Conservation (phyloP, 2,888 invertebrate species). For the Eutolmus rufibarbis region DNA sequence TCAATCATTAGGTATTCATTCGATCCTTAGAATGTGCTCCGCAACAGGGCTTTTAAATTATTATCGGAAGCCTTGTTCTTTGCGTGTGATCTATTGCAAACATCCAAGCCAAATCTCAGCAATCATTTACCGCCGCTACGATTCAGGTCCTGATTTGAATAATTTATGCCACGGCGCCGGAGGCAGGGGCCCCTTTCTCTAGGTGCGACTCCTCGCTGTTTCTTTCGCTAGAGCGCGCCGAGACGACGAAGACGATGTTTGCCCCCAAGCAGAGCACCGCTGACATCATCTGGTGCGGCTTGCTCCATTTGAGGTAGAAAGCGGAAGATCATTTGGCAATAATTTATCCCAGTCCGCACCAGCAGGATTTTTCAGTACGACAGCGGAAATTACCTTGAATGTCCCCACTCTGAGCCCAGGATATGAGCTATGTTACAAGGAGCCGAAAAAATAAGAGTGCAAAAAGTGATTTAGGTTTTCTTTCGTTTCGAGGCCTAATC, state of each 20-base stretch:
- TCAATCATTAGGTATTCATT: slow-evolving; percentile 30
- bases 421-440: not conserved
- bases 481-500: not conserved
- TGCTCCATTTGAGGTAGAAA: not conserved
- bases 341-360: not conserved
- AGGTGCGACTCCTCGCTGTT: not conserved
- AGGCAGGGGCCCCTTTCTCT: not conserved
- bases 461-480: not conserved
- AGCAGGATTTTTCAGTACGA: not conserved
- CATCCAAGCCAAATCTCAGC: slow-evolving; percentile 26
- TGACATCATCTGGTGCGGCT: not conserved
- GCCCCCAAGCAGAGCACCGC: not conserved
- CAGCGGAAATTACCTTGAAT: slow-evolving; percentile 21
- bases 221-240: not conserved
- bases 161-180: not conserved
- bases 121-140: slow-evolving; percentile 17
- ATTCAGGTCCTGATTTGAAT: slow-evolving; percentile 29
- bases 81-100: slow-evolving; percentile 14
- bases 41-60: slow-evolving; percentile 26
- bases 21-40: not conserved
- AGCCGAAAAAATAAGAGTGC: not conserved
- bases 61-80: slow-evolving; percentile 17
- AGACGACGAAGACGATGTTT: not conserved
- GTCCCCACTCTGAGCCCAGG: not conserved
- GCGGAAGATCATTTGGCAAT: slow-evolving; percentile 23